Conservation (phyloP, 2,888 invertebrate species). For the Coecobrya sp. region DNA sequence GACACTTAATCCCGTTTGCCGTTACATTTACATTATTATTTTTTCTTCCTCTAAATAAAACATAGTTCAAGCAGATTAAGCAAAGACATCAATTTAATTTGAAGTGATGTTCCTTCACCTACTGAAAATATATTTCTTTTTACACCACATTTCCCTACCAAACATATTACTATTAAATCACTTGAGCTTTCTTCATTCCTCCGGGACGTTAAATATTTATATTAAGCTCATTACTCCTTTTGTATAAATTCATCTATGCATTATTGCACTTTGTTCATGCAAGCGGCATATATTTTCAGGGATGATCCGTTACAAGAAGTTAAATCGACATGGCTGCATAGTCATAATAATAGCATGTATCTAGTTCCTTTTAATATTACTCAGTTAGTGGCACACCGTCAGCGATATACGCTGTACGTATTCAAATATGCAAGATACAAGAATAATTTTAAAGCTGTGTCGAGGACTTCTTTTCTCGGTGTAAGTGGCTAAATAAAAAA, state of each 20-base stretch:
- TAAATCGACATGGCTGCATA: constrained; percentile 61
- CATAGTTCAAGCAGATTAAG: not conserved
- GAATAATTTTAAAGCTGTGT: not conserved
- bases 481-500: constrained; percentile 25
- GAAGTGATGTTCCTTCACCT: not conserved
- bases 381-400: too few relatives aligned
- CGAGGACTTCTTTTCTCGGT: not conserved
- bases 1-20: too few relatives aligned
- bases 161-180: constrained; percentile 16
- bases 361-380: not conserved
- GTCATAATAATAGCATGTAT: constrained; percentile 12
- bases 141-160: not conserved
- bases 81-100: not conserved
- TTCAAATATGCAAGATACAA: constrained; percentile 5
- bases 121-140: too few relatives aligned
- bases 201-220: not conserved
- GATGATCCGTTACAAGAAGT: constrained; percentile 66
- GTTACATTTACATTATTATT: too few relatives aligned
- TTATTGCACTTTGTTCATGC: constrained; percentile 26
- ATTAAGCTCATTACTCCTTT: not conserved
- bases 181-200: not conserved
- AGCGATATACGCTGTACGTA: not conserved
- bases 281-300: constrained; percentile 45
- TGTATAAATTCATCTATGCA: not conserved
- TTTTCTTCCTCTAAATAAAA: too few relatives aligned